Evolutionary conservation across 2,888 invertebrate genomes (phyloP).

Genomic region (Geotrupes spiniger): DNA sequence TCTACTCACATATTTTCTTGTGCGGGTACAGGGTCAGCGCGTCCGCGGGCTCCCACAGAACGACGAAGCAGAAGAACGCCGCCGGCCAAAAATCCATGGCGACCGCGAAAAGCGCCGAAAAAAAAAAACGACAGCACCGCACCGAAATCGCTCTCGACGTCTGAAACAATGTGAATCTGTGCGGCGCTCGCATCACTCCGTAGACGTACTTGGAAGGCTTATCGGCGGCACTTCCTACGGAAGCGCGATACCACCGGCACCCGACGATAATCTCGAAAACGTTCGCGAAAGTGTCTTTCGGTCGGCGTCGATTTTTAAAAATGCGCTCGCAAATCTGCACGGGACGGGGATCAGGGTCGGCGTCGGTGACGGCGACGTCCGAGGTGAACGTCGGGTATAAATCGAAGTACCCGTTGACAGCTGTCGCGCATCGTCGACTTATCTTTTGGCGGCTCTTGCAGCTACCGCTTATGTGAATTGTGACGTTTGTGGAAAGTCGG

Average conservation of each 20-base stretch:
- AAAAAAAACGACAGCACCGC: no score
- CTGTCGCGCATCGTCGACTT: no score
- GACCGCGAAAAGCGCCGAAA: conserved; percentile 2
- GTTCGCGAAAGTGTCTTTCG: conserved; percentile 11
- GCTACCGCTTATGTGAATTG: no score
- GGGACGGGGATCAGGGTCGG: no score
- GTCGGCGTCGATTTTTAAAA: no score
- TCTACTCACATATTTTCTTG: no score
- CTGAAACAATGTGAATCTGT: not conserved
- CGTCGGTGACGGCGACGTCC: no score
- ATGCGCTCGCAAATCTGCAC: no score
- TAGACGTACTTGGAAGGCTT: conserved; percentile 11
- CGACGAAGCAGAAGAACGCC: not conserved
- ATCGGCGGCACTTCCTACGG: conserved; percentile 23
- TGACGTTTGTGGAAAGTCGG: no score
- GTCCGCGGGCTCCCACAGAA: not conserved
- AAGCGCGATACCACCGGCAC: conserved; percentile 23
- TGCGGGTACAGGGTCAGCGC: not conserved
- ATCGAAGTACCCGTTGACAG: no score
- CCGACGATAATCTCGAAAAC: conserved; percentile 20
- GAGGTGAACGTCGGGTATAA: no score
- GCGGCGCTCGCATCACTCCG: conserved; percentile 13
- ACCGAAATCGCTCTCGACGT: not conserved
- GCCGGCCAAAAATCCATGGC: not conserved
- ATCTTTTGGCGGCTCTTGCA: no score